Conservation (phyloP, 1,140 invertebrate genomes). For the Choristoneura fumiferana region DNA sequence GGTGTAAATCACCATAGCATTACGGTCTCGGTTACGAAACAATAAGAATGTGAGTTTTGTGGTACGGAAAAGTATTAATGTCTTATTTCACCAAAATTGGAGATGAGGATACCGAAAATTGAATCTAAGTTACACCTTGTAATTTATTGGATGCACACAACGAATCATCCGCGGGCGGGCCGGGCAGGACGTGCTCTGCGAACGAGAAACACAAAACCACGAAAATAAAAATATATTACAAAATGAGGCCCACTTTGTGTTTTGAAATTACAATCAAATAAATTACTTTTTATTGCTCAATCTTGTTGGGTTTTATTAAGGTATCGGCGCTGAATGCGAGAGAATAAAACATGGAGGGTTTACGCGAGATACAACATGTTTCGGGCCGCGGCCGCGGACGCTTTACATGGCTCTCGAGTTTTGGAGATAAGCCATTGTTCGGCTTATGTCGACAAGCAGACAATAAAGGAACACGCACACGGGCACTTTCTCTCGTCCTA, state of each 20-base stretch:
- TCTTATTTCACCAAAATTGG: conserved; percentile 38
- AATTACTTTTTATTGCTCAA: conserved; percentile 78
- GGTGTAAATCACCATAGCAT: conserved; percentile 9
- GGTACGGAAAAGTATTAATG: conserved; percentile 31
- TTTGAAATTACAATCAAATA: conserved; percentile 77
- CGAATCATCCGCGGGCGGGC: conserved; percentile 46
- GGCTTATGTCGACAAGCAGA: conserved; percentile 52
- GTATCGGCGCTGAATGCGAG: conserved; percentile 66
- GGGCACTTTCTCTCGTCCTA: conserved; percentile 43
- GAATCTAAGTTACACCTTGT: conserved; percentile 41
- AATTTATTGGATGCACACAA: conserved; percentile 46
- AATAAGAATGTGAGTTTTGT: conserved; percentile 28
- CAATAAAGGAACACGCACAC: conserved; percentile 33
- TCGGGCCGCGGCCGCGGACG: conserved; percentile 29
- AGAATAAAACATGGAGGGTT: conserved; percentile 71
- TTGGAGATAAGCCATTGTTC: conserved; percentile 57
- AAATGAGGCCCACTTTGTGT: conserved; percentile 73
- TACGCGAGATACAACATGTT: conserved; percentile 65
- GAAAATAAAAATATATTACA: conserved; percentile 74
- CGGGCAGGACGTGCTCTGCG: conserved; percentile 53
- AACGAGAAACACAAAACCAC: conserved; percentile 69
- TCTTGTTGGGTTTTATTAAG: conserved; percentile 77
- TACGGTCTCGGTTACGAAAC: background rate
- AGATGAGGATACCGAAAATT: conserved; percentile 36
- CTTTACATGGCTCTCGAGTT: conserved; percentile 60